phyloP scores from a whole-genome alignment of 1,140 invertebrate species.

The Hesperophylax magnus region DNA sequence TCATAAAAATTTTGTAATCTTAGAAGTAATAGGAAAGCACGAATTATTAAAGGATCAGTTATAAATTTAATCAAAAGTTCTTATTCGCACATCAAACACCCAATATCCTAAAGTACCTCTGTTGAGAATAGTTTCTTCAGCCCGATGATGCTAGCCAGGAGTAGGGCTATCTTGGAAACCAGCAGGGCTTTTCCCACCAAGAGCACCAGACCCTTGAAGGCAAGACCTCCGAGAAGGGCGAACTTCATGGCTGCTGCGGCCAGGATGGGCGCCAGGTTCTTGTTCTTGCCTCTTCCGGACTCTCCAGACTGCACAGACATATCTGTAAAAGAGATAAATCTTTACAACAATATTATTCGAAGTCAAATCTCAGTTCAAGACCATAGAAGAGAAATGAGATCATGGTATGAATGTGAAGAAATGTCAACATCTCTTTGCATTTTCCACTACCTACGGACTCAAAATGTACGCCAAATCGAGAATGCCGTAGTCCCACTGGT shows the following conservation, averaged over 20 bases:
- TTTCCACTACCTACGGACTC: too few relatives aligned
- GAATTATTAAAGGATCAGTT: too few relatives aligned
- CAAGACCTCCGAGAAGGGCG: conserved; percentile 82
- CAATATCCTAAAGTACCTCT: conserved; percentile 64
- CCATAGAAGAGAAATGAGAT: too few relatives aligned
- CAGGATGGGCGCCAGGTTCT: conserved; percentile 81
- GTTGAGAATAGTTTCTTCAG: conserved; percentile 86
- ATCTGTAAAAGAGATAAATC: conserved; percentile 63
- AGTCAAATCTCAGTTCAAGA: too few relatives aligned
- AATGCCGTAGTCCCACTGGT: too few relatives aligned
- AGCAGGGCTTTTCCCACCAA: conserved; percentile 87
- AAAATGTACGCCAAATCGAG: too few relatives aligned
- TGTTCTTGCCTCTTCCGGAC: conserved; percentile 79
- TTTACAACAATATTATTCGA: not conserved
- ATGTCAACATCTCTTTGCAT: too few relatives aligned
- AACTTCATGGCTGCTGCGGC: conserved; percentile 84
- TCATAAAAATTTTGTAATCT: too few relatives aligned
- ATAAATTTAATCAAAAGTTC: too few relatives aligned
- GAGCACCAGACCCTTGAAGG: conserved; percentile 85
- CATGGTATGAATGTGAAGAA: too few relatives aligned
- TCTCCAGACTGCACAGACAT: conserved; percentile 77
- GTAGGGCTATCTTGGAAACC: conserved; percentile 85
- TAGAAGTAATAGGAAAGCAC: too few relatives aligned
- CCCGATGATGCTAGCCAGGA: conserved; percentile 84
- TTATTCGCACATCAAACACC: conserved; percentile 39